Evolutionary conservation across 2,113 vertebrate genomes (phyloP).

Genomic region (Sphyrna mokarran): DNA sequence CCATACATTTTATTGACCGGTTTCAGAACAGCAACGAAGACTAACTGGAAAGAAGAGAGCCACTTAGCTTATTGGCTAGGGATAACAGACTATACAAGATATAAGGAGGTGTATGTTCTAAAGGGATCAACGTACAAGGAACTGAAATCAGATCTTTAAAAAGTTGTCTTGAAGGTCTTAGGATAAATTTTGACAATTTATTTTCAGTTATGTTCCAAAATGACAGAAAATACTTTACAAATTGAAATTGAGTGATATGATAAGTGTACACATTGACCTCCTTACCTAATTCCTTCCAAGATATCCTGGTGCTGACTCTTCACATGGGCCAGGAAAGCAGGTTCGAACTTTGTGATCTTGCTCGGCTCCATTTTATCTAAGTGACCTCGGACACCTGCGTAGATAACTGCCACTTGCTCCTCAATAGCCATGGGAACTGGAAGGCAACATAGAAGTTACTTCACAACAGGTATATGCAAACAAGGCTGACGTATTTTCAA

Average conservation of each 20-base stretch:
- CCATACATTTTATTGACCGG: background rate
- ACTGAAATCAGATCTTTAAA: background rate
- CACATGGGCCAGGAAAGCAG: conserved; percentile 82
- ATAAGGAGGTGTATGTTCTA: background rate
- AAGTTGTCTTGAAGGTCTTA: background rate
- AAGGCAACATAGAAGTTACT: background rate
- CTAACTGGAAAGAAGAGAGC: background rate
- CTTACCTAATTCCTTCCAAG: conserved; percentile 73
- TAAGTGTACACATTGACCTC: background rate
- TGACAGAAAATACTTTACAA: background rate
- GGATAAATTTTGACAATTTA: background rate
- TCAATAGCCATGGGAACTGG: conserved; percentile 96
- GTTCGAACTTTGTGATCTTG: conserved; percentile 96
- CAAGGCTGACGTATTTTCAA: background rate
- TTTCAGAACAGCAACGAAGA: background rate
- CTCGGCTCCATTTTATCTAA: conserved; percentile 95
- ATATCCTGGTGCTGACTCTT: conserved; percentile 83
- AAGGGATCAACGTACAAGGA: background rate
- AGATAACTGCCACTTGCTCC: conserved; percentile 94
- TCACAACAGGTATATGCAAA: background rate
- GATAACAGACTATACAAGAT: background rate
- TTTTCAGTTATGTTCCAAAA: background rate
- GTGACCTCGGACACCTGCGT: conserved; percentile 89
- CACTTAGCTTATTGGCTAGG: background rate
- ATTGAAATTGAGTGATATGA: background rate